Conservation (phyloP, 2,888 invertebrate species). For the Malthinus flaveolus region DNA sequence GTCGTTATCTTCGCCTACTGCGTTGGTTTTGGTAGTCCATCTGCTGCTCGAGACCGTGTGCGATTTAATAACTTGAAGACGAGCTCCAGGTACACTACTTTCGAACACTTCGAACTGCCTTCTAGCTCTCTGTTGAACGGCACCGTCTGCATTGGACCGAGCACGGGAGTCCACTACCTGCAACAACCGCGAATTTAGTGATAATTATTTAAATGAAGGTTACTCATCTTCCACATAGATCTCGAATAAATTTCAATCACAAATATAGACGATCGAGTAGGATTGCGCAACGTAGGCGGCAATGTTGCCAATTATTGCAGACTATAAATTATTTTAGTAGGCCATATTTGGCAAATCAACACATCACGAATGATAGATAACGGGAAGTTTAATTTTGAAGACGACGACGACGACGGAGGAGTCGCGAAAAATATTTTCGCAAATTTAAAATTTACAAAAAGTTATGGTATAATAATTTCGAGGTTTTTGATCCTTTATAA, state of each 20-base stretch:
- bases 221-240: conserved; percentile 34
- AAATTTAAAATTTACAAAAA: background rate
- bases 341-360: conserved; percentile 24
- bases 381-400: conserved; percentile 20
- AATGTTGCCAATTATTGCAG: conserved; percentile 22
- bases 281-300: conserved; percentile 23
- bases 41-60: conserved; percentile 52
- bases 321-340: conserved; percentile 27
- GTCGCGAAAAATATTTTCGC: background rate
- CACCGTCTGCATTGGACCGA: conserved; percentile 58
- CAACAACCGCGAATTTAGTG: conserved; percentile 35
- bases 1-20: conserved; percentile 15
- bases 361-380: conserved; percentile 24
- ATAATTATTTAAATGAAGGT: conserved; percentile 41
- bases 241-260: conserved; percentile 27
- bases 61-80: conserved; percentile 73
- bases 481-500: too few relatives aligned
- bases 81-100: conserved; percentile 68
- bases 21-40: conserved; percentile 39
- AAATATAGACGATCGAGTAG: conserved; percentile 27
- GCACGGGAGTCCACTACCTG: conserved; percentile 61
- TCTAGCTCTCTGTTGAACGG: conserved; percentile 58
- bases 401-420: background rate
- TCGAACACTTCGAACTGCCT: conserved; percentile 70
- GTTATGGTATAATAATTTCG: too few relatives aligned